Evolutionary conservation across 2,888 invertebrate species (phyloP), one percentile per base, ranked within the genome.

Genomic region (Lacanobia wlatinum): DNA sequence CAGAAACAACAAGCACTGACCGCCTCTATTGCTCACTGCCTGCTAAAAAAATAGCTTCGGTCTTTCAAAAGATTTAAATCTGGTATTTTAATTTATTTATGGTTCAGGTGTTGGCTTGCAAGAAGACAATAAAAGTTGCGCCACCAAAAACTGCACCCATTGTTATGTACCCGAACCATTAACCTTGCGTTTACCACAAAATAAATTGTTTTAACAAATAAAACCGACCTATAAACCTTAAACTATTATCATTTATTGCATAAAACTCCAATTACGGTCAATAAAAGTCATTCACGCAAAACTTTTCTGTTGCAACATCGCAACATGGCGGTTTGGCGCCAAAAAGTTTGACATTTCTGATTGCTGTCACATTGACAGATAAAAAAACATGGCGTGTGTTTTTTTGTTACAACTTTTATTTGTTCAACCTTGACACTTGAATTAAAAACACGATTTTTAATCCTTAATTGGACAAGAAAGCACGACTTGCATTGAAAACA

Each of bases 201-300:
- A 70, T 38, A 76, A 68, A 60, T 68, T 64, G 62, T 76, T 81
- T 63, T 46, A 81, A 43, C 64, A 58, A 64, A 69, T 46, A 76
- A 50, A 68, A 61, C 4, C 23, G 63, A 56, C 76, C 76, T 46
- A 48, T 8, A 64, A 52, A 76, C 63, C 28, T 40, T 16, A 12
- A 75, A 55, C 64, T 14, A 65, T 56, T 63, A 63, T 40, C 34
- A 40, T 53, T 76, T 76, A 55, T 55, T 71, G 78, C 83, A 82
- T 53, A 48, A 40, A 62, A 71, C 50, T 34, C 46, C 65, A 60
- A 82, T 82, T 66, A 56, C 55, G 34, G 55, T n/a, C 34, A 61
- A 70, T 76, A 75, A 77, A 77, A 82, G 46, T 52, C 63, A 56
- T 78, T 82, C 66, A 65, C 61, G 64, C 78, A 28, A 12, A 40